Conservation (phyloP, 2,888 invertebrate genomes). For the Minunthozetes semirufus region DNA sequence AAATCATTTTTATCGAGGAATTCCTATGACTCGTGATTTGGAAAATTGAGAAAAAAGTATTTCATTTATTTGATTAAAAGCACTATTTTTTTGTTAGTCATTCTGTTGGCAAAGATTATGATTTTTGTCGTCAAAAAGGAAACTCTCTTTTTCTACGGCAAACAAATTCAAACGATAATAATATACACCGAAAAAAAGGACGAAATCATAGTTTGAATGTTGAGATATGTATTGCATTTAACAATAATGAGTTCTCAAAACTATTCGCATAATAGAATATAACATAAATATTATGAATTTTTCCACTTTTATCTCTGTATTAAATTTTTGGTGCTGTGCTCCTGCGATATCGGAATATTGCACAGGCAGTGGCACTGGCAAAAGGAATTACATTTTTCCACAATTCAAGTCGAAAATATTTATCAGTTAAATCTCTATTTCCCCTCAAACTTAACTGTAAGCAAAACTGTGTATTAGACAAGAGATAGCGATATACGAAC, state of each 20-base stretch:
- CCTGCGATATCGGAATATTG: neutral
- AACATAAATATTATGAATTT: neutral
- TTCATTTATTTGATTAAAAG: neutral
- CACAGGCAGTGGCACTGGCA: neutral
- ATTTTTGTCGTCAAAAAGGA: too few species aligned
- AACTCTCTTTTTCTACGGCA: too few species aligned
- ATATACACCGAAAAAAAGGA: too few species aligned
- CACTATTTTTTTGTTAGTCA: neutral
- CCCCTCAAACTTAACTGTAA: conserved; percentile 25
- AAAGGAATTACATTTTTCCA: neutral
- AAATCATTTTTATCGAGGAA: too few species aligned
- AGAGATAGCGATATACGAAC: neutral
- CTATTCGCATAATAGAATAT: neutral
- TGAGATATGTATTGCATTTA: neutral
- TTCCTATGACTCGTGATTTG: too few species aligned
- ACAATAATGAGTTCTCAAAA: conserved; percentile 13
- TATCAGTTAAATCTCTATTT: conserved; percentile 22
- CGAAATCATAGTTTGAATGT: neutral
- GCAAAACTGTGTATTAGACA: neutral
- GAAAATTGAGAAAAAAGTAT: neutral
- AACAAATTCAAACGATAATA: too few species aligned
- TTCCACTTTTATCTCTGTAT: neutral
- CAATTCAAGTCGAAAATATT: conserved; percentile 16
- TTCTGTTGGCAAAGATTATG: neutral
- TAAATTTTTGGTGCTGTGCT: neutral